Conservation (phyloP, 1,140 invertebrate genomes). For the Saccostrea echinata region DNA sequence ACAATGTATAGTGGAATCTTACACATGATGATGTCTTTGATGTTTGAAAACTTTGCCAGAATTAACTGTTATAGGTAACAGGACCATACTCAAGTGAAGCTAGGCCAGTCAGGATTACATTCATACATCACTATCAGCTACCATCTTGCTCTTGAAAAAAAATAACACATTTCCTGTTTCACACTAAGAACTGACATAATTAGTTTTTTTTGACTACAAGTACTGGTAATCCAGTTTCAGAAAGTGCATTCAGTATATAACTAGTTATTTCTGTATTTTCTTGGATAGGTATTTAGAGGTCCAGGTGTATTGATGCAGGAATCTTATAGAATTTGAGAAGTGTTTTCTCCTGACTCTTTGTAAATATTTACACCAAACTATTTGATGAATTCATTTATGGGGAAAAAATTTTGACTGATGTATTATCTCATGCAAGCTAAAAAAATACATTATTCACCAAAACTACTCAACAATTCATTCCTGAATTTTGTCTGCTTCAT, state of each 20-base stretch:
- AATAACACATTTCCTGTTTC: conserved; percentile 15
- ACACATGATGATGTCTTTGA: conserved; percentile 19
- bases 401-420: not conserved
- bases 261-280: not conserved
- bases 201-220: not conserved
- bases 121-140: conserved; percentile 16
- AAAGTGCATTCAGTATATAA: not conserved
- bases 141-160: not conserved
- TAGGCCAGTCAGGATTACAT: conserved; percentile 1
- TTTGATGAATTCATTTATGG: conserved; percentile 15
- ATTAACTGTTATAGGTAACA: not conserved
- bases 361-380: not conserved
- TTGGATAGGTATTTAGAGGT: not conserved
- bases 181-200: conserved; percentile 26
- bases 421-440: not conserved
- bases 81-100: not conserved
- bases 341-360: not conserved
- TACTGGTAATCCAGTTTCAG: too few species aligned
- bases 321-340: not conserved
- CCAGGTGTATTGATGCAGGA: not conserved
- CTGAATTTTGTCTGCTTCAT: too few species aligned
- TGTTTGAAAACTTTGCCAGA: not conserved
- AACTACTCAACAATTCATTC: not conserved
- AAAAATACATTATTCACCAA: not conserved
- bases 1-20: not conserved